Evolutionary conservation across 2,113 vertebrate genomes (phyloP), one percentile per base, ranked within the genome.

Genomic region (Trinectes maculatus): DNA sequence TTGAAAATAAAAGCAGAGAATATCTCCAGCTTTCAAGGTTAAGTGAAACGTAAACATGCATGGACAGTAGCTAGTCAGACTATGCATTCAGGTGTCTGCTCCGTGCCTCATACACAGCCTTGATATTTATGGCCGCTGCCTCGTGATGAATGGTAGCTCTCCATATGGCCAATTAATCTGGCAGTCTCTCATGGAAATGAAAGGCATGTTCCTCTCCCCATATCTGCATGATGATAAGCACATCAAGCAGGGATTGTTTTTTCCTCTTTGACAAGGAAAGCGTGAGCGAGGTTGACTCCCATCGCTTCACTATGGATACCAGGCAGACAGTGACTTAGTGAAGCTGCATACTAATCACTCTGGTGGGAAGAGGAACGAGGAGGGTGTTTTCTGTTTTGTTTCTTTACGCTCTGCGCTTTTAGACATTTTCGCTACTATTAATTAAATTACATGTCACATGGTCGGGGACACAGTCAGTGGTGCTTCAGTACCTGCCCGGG

Each of bases 271-370:
- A 84, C 63, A 83, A 84, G 80, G 67, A 69, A 43, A 67, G 64
- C 70, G 47, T 44, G 62, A 56, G 59, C 11, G 44, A 72, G 79
- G 74, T 72, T 70, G 70, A 71, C 71, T 86, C 55, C 39, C 59
- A 60, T 89, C 77, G 37, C 77, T 79, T 89, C 88, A 85, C 87
- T 83, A 87, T 91, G 89, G 84, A 83, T 69, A 87, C 89, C 74
- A 82, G 72, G 67, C 83, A 56, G 64, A 77, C 75, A 44, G 76
- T 53, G 81, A 53, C 75, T 76, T 77, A 55, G 79, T 43, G 59
- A 74, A 67, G 72, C 71, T 72, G 85, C 74, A 88, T 86, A 82
- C 75, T 87, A 89, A 89, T 85, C 29, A 77, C 62, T 18, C 53
- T 42, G 16, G 56, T 72, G 53, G 58, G 52, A 47, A 49, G 66